Percentiles rank a stretch among this genome's conserved stretches.
Evolutionary conservation across 2,113 vertebrate species (phyloP).

Genomic region (Callorhinus ursinus): DNA sequence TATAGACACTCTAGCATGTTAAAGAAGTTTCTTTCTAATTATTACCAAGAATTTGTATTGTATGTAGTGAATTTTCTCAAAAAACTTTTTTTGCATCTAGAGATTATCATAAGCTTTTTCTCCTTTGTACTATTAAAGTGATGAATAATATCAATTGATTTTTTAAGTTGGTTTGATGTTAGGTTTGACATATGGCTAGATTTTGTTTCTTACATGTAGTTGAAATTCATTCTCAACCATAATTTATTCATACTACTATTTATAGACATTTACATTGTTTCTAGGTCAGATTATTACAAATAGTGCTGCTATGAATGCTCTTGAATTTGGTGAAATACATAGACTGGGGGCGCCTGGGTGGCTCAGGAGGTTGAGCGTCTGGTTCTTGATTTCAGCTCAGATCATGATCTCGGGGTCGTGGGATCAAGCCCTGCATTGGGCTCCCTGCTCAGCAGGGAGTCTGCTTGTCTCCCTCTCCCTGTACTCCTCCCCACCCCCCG

Average conservation of each 20-base stretch:
- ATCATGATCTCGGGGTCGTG: background rate
- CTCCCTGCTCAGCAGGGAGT: background rate
- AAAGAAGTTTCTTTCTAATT: background rate
- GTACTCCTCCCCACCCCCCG: background rate
- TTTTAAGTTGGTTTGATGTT: background rate
- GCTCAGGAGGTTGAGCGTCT: background rate
- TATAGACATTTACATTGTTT: background rate
- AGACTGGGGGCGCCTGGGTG: background rate
- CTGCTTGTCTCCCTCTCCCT: background rate
- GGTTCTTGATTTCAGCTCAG: background rate
- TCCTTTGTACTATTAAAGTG: background rate
- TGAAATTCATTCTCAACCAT: background rate
- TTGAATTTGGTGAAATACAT: accelerated
- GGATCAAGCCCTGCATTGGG: background rate
- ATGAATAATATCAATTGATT: too few species aligned
- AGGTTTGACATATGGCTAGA: background rate
- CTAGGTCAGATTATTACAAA: background rate
- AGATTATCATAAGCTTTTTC: background rate
- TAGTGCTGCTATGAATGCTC: background rate
- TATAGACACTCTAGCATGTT: too few species aligned
- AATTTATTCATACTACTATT: background rate
- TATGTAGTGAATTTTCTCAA: background rate
- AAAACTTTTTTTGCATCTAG: background rate
- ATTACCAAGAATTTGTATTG: background rate
- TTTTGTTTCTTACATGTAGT: background rate